A percentile compares a stretch with the other conserved stretches of the same genome.
Conservation (phyloP, 2,797 vertebrate genomes). For the Orestias chungarensis region DNA sequence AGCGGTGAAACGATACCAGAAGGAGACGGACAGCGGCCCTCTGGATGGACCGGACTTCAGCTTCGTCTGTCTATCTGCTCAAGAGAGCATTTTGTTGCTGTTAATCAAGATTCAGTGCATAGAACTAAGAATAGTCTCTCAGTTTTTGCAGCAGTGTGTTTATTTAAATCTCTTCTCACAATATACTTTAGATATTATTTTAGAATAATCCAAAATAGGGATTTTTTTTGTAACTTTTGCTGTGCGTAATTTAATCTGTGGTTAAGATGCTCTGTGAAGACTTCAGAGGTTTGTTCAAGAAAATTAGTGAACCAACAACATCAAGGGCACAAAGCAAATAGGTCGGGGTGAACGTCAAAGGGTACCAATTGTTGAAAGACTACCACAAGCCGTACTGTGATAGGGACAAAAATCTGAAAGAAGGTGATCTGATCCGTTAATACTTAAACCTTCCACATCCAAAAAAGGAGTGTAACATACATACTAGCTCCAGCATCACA, state of each 20-base stretch:
- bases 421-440: too few species aligned
- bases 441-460: too few species aligned
- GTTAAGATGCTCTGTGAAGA: not conserved
- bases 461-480: too few species aligned
- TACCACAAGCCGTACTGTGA: too few species aligned
- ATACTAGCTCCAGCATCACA: too few species aligned
- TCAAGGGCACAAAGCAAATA: too few species aligned
- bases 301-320: not conserved
- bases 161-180: too few species aligned
- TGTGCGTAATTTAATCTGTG: not conserved
- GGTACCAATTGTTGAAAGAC: too few species aligned
- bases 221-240: not conserved
- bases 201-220: not conserved
- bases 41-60: slow-evolving; percentile 30
- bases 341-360: too few species aligned
- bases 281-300: not conserved
- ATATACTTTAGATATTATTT: too few species aligned
- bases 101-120: slow-evolving; percentile 63
- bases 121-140: slow-evolving; percentile 42
- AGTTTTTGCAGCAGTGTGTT: slow-evolving; percentile 36
- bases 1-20: slow-evolving; percentile 38
- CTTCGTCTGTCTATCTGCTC: slow-evolving; percentile 19
- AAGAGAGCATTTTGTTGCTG: slow-evolving; percentile 24
- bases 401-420: too few species aligned
- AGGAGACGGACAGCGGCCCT: slow-evolving; percentile 30